These are phyloP conservation scores for Osmerus eperlanus DNA, from an alignment of 2,113 vertebrate genomes.

Conservation along the genomic window DNA sequence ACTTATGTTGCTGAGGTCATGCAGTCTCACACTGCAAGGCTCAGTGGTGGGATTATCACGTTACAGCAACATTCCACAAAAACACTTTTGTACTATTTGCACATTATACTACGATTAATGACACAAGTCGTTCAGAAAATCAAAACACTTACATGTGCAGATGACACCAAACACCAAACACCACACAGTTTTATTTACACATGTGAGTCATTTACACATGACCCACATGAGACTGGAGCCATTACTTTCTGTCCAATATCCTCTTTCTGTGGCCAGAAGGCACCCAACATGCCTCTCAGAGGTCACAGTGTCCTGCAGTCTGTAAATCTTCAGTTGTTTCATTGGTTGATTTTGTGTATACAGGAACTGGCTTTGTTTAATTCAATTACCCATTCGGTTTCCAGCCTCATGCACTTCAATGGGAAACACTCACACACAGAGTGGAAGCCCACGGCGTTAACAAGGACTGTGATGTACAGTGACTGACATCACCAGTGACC, in stretches of 20 bases:
- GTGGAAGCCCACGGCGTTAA: not conserved
- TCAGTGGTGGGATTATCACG: not conserved
- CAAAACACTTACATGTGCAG: too few relatives aligned
- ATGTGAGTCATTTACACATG: too few relatives aligned
- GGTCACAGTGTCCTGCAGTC: not conserved
- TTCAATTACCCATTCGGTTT: constrained; percentile 10
- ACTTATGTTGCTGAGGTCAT: constrained; percentile 31
- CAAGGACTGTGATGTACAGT: not conserved
- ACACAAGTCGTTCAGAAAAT: too few relatives aligned
- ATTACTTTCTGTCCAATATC: constrained; percentile 38
- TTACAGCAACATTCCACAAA: constrained; percentile 17
- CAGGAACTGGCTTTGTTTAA: constrained; percentile 5
- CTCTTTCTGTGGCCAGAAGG: constrained; percentile 20
- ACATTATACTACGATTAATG: not conserved
- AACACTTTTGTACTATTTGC: not conserved
- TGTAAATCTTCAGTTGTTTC: not conserved
- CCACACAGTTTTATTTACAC: constrained; percentile 24
- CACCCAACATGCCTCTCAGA: constrained; percentile 27
- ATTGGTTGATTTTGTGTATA: constrained; percentile 6
- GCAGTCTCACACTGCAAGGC: not conserved
- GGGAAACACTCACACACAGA: not conserved
- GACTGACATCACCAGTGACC: constrained; percentile 3
- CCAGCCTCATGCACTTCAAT: constrained; percentile 5
- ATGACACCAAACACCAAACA: too few relatives aligned
- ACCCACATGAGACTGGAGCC: constrained; percentile 27